Evolutionary conservation across 2,888 invertebrate genomes (phyloP), one percentile per base, ranked within the genome.

Genomic region (Odontocolon sp.): DNA sequence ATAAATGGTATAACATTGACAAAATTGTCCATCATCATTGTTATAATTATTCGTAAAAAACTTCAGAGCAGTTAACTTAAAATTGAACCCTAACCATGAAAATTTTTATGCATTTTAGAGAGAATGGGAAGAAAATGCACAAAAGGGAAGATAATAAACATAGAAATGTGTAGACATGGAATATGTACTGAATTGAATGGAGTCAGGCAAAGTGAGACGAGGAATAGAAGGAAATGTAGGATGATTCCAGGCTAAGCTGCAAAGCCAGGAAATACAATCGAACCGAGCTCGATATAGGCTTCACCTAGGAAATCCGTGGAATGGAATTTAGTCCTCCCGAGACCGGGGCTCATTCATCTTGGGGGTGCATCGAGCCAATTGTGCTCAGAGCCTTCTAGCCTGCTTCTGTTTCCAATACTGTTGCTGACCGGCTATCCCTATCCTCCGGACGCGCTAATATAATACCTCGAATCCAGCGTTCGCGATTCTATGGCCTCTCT

Each of bases 261-360:
- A 28, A 1, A 52, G 42, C n/a, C 21, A 26, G 45, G 16, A 16
- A 52, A 9, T 33, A 16, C n/a, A 70, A 52, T 70, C 59, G 14
- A 4, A 18, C 14, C 31, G 16, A 59, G 45, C 16, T 38, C 40
- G 26, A 23, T 36, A 59, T 42, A 74, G 38, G 50, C 47, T 16
- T 59, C 42, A 31, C 36, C 52, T 45, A 14, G 23, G 66, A 54
- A 61, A 50, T 71, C 50, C 16, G 54, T 38, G 56, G 40, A 76
- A 76, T 71, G 76, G 67, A 71, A 76, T 76, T 56, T 40, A 18
- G 50, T 40, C 66, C n/a, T n/a, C 36, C 36, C 63, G 31, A 52
- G 57, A 31, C 36, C 75, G 64, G 52, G 52, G 61, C 57, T 74
- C 71, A 69, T 74, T 42, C 69, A 66, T 80, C 74, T 74, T 59